Evolutionary conservation across 2,113 vertebrate species (phyloP).

Genomic region (Seriola rivoliana): DNA sequence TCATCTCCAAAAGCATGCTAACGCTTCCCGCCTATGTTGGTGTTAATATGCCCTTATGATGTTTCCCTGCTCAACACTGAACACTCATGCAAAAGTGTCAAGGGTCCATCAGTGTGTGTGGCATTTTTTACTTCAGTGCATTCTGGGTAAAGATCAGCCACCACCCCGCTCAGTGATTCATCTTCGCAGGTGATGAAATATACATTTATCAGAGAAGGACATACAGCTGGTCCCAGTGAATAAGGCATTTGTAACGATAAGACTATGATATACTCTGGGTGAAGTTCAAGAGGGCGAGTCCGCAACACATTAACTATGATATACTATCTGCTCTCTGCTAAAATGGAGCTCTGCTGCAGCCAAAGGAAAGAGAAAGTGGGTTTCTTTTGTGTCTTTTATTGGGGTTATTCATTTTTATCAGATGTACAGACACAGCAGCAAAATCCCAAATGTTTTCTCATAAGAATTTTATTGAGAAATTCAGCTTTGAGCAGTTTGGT

Average conservation of each 20-base stretch:
- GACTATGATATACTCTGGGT: constrained; percentile 71
- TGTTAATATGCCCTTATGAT: constrained; percentile 28
- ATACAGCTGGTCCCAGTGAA: constrained; percentile 42
- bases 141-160: constrained; percentile 35
- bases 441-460: constrained; percentile 22
- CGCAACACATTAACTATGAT: constrained; percentile 70
- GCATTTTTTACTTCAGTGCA: constrained; percentile 20
- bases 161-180: constrained; percentile 47
- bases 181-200: constrained; percentile 64
- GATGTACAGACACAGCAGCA: constrained; percentile 8
- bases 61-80: not conserved
- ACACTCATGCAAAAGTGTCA: constrained; percentile 23
- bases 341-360: constrained; percentile 45
- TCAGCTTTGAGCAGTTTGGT: not conserved
- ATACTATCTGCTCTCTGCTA: constrained; percentile 51
- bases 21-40: constrained; percentile 3
- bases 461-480: constrained; percentile 8
- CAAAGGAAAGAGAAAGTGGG: not conserved
- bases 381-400: constrained; percentile 24
- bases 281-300: constrained; percentile 74
- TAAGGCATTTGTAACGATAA: constrained; percentile 67
- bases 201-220: constrained; percentile 70
- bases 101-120: constrained; percentile 12
- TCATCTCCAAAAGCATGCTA: constrained; percentile 45
- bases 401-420: constrained; percentile 52